Base-by-base conservation (phyloP, 2,888 invertebrate species). In the Agrilus biguttatus region DNA sequence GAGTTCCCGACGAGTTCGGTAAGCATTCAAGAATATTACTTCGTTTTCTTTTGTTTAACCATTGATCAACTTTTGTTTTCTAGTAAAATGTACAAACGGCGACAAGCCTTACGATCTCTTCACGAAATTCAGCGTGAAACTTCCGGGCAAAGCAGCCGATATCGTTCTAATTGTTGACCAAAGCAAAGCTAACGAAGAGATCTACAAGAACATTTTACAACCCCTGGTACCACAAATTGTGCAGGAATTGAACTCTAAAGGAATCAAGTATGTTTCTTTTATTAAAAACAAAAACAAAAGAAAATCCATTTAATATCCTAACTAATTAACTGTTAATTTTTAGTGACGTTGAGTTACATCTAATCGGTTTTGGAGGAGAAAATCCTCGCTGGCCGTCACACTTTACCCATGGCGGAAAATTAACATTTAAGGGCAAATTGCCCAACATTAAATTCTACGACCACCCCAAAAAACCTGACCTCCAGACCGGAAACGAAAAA, bases 111-210 rank as follows among this genome's bases (percentile, higher is more conserved):
- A 71, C 32, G 63, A 67, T 5, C 51, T 82, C 1, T 80, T 78
- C 1, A 80, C 83, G 12, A 67, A 62, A 14, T 81, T 80, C 59
- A 74, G 74, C 41, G 68, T 80, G 0, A 80, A 79, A 53, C 58
- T 75, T 21, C 85, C 86, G 1, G 73, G 71, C 47, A 81, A 81
- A 47, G 75, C 85, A 48, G 90, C 87, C 2, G 92, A 92, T 57
- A 71, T 92, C 44, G 69, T 92, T 0, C 70, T 92, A 43, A 72
- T 83, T 1, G 75, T 91, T 8, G 90, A 92, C 39, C 74, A 78
- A 48, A 61, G 61, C 4, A 63, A 73, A 60, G 61, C 68, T 35
- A 85, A 80, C 59, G 76, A 79, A 53, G 70, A 72, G 48, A 62
- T 73, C 35, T 81, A 74, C 70, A 78, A 77, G 50, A 75, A 77